These are phyloP conservation scores for Stegophylla sp. DNA, from an alignment of 2,888 invertebrate genomes.

Conservation along the genomic window DNA sequence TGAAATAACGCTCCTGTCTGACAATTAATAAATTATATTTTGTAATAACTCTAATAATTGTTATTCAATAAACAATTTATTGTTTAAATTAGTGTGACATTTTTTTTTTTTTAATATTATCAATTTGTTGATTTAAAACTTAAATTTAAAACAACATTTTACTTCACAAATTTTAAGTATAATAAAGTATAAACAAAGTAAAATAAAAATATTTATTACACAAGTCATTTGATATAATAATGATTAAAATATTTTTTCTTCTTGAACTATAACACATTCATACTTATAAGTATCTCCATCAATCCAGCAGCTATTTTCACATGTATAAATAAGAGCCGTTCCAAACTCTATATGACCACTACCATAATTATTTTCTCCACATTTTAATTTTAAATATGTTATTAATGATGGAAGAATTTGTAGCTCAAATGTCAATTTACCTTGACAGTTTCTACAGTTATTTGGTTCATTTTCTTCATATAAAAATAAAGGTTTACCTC, in stretches of 20 bases:
- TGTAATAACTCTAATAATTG: no score
- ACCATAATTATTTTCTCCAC: constrained; percentile 52
- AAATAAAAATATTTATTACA: not conserved
- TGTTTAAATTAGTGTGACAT: no score
- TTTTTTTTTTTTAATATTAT: no score
- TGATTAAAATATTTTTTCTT: constrained; percentile 67
- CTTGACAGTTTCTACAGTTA: constrained; percentile 75
- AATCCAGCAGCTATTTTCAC: constrained; percentile 84
- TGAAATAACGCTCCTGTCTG: no score
- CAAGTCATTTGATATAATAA: not conserved
- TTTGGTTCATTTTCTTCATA: constrained; percentile 69
- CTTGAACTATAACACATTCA: constrained; percentile 79
- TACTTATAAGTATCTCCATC: constrained; percentile 72
- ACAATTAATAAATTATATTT: no score
- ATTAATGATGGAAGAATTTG: constrained; percentile 84
- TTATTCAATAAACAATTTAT: no score
- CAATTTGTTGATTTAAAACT: no score
- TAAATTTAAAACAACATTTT: no score
- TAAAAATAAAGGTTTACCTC: constrained; percentile 72
- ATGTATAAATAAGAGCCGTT: constrained; percentile 84
- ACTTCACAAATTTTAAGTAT: no score
- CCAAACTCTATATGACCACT: constrained; percentile 77
- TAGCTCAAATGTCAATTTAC: constrained; percentile 78
- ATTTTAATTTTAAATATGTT: constrained; percentile 70
- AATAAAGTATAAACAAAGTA: no score